These are phyloP conservation scores for Drosophila parabipectinata DNA, from an alignment of 1,140 invertebrate genomes.

Conservation along the genomic window DNA sequence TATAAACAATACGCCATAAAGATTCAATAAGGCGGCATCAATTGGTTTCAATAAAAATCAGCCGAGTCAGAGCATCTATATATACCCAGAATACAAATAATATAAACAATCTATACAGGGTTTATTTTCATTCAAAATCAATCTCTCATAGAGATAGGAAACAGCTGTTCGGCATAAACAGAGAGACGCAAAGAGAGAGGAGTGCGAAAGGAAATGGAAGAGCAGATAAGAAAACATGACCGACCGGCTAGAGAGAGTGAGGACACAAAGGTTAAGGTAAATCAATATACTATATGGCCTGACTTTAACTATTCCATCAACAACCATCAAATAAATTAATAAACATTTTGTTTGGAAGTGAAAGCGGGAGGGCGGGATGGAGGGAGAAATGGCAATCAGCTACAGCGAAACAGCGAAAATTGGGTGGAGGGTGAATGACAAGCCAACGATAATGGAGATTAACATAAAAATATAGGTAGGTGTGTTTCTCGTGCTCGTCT, in stretches of 20 bases:
- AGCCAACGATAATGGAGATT: conserved; percentile 30
- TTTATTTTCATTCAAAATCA: conserved; percentile 12
- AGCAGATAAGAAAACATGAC: conserved; percentile 43
- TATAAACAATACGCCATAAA: conserved; percentile 30
- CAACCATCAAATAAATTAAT: conserved; percentile 10
- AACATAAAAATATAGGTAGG: conserved; percentile 40
- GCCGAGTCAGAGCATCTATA: background rate
- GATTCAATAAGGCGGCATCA: conserved; percentile 11
- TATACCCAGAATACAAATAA: background rate
- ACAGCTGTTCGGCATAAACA: conserved; percentile 72
- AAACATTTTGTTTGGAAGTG: conserved; percentile 23
- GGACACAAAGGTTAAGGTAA: conserved; percentile 50
- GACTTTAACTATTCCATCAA: conserved; percentile 12
- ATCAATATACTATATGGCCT: conserved; percentile 47
- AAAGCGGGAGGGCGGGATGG: background rate
- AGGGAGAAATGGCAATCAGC: conserved; percentile 10
- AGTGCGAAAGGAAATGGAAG: conserved; percentile 16
- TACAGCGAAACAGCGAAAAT: conserved; percentile 1
- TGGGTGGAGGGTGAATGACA: conserved; percentile 6
- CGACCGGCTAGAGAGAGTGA: conserved; percentile 28
- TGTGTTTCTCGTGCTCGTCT: conserved; percentile 20
- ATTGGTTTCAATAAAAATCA: conserved; percentile 30
- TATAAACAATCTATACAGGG: conserved; percentile 1
- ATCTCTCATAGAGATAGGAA: conserved; percentile 35
- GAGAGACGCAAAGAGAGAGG: conserved; percentile 22